Evolutionary conservation across 2,888 invertebrate genomes (phyloP).

Genomic region (Galerucella nymphaeae): DNA sequence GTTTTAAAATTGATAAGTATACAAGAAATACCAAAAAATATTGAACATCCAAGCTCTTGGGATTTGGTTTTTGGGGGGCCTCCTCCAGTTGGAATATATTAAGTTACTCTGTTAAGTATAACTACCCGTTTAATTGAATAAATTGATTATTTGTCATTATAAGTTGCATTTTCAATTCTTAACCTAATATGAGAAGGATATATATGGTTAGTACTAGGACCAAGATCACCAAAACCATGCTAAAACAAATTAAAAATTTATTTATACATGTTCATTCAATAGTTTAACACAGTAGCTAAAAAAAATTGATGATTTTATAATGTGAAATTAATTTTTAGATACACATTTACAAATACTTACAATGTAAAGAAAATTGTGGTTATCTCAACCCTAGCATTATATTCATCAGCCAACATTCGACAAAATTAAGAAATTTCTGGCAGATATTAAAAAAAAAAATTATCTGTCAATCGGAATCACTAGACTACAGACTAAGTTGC

Average conservation of each 20-base stretch:
- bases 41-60: conserved; percentile 81
- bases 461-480: neutral
- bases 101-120: conserved; percentile 46
- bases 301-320: no score
- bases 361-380: conserved; percentile 2
- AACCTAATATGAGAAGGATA: conserved; percentile 1
- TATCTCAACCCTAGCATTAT: conserved; percentile 19
- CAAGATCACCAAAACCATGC: conserved; percentile 14
- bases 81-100: conserved; percentile 74
- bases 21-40: conserved; percentile 61
- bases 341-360: conserved; percentile 11
- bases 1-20: conserved; percentile 66
- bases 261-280: neutral
- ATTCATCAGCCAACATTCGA: conserved; percentile 15
- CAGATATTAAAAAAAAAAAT: neutral
- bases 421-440: neutral
- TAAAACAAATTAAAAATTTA: conserved; percentile 10
- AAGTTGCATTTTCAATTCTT: neutral
- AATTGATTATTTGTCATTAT: conserved; percentile 3
- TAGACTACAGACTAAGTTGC: neutral
- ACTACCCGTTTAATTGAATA: conserved; percentile 14
- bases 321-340: no score
- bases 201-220: conserved; percentile 5
- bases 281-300: no score
- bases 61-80: conserved; percentile 79